Evolutionary conservation across 2,888 invertebrate species (phyloP).

Genomic region (Limnephilus auricula): DNA sequence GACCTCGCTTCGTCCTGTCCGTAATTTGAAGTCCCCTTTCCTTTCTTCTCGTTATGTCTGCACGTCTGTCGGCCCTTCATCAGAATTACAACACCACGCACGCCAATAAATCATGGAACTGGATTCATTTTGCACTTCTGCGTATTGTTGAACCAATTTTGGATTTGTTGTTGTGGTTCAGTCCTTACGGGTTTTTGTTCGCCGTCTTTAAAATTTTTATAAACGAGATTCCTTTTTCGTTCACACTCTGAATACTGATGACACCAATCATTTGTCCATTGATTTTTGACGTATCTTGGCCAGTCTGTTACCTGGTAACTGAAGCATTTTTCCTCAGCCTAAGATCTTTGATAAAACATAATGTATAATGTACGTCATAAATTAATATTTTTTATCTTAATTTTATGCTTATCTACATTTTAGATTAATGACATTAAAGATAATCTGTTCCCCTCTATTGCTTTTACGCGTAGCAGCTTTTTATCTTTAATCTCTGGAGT

Average conservation of each 20-base stretch:
- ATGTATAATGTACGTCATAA: neutral
- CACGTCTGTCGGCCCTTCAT: neutral
- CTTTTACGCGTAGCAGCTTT: neutral
- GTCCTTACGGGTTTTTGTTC: neutral
- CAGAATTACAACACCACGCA: neutral
- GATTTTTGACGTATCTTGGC: neutral
- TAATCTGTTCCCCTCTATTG: neutral
- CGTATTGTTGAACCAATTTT: conserved; percentile 2
- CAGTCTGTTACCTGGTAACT: neutral
- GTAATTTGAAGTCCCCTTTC: neutral
- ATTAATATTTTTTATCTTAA: neutral
- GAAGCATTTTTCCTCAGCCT: neutral
- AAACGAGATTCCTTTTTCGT: neutral
- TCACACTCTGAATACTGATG: neutral
- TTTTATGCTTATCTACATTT: neutral
- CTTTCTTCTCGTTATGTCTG: neutral
- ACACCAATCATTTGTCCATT: neutral
- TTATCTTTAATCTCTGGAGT: neutral
- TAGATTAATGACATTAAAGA: neutral
- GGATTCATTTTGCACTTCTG: neutral
- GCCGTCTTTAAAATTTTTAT: neutral
- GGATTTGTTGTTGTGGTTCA: conserved; percentile 5
- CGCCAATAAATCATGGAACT: neutral
- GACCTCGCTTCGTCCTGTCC: neutral
- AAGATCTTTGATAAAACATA: neutral